phyloP scores from a whole-genome alignment of 2,888 invertebrate genomes.

The Nephrocerus scutellatus region DNA sequence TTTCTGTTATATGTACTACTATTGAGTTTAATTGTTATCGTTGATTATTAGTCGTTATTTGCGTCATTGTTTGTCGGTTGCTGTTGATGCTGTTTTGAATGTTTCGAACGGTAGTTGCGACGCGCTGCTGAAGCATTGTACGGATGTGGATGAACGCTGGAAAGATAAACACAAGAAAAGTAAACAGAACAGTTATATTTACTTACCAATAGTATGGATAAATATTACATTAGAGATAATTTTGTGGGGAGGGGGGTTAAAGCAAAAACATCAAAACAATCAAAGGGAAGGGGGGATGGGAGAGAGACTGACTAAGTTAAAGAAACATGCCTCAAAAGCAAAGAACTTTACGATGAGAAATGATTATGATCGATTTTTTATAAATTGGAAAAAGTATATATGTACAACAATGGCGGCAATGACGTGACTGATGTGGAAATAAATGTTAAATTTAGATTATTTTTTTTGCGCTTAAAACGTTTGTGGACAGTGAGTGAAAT shows the following conservation, averaged over 20 bases:
- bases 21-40: no score
- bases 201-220: slow-evolving; percentile 4
- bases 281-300: slow-evolving; percentile 17
- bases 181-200: slow-evolving; percentile 3
- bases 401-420: no score
- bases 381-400: no score
- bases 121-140: slow-evolving; percentile 41
- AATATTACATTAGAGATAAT: slow-evolving; percentile 18
- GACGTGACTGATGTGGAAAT: no score
- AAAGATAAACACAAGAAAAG: slow-evolving; percentile 20
- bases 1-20: no score
- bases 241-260: slow-evolving; percentile 29
- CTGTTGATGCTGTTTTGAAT: slow-evolving; percentile 30
- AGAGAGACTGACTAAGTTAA: slow-evolving; percentile 11
- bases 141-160: slow-evolving; percentile 47
- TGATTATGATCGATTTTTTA: no score
- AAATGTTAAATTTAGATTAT: no score
- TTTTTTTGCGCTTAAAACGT: no score
- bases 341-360: no score
- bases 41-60: no score
- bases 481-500: no score
- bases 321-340: no score
- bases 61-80: neutral
- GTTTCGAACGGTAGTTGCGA: slow-evolving; percentile 41
- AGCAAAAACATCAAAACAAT: slow-evolving; percentile 23